Conservation (phyloP, 2,888 invertebrate species). For the Mycogona germanica region DNA sequence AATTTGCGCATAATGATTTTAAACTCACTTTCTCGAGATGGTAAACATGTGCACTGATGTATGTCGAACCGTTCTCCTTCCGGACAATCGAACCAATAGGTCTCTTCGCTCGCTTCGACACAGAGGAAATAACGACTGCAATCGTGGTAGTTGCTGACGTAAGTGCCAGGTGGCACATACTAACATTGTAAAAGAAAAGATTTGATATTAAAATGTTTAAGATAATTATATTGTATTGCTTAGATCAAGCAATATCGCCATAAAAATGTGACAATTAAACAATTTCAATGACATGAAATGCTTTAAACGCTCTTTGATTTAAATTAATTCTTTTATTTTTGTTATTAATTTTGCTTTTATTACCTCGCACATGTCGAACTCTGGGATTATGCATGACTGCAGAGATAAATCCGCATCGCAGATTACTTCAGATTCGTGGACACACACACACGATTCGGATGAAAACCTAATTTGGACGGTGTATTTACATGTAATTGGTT, state of each 20-base stretch:
- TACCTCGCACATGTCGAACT: slow-evolving; percentile 3
- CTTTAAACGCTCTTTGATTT: too few relatives aligned
- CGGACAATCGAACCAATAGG: slow-evolving; percentile 7
- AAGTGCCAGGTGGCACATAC: not conserved
- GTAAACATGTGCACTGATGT: not conserved
- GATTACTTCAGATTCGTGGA: not conserved
- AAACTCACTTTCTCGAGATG: too few relatives aligned
- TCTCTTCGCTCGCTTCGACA: not conserved
- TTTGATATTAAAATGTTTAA: too few relatives aligned
- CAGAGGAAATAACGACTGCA: slow-evolving; percentile 5
- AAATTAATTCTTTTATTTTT: too few relatives aligned
- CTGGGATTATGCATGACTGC: not conserved
- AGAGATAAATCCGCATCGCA: not conserved
- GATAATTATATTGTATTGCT: too few relatives aligned
- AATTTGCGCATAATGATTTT: too few relatives aligned
- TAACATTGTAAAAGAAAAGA: too few relatives aligned
- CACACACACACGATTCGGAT: not conserved
- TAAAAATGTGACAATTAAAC: too few relatives aligned
- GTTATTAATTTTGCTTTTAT: too few relatives aligned
- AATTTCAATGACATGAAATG: too few relatives aligned
- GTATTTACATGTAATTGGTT: not conserved
- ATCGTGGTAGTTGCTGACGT: slow-evolving; percentile 2
- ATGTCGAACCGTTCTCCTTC: not conserved
- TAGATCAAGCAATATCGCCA: too few relatives aligned
- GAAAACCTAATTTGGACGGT: not conserved